Conservation (phyloP, 2,113 vertebrate genomes). For the Recurvirostra avosetta region DNA sequence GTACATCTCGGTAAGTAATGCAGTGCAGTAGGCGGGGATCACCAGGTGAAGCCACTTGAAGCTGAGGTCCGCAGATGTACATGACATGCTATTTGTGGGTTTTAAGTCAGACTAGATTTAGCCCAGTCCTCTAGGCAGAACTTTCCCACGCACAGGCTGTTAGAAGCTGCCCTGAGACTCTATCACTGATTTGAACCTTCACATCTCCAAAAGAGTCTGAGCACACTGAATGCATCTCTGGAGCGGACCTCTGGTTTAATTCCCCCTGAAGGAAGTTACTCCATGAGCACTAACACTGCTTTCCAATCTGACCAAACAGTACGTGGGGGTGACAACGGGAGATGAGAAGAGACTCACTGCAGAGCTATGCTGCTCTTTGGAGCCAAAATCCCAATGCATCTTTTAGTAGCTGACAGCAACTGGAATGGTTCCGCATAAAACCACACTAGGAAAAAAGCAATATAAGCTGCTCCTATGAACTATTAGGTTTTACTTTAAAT, state of each 20-base stretch:
- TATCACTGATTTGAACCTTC: not conserved
- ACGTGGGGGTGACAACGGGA: rapidly evolving
- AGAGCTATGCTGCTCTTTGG: not conserved
- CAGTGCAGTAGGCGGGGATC: not conserved
- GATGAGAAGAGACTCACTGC: not conserved
- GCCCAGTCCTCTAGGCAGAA: not conserved
- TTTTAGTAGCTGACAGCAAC: not conserved
- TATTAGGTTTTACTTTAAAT: not conserved
- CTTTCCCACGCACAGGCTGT: rapidly evolving
- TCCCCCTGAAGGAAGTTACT: not conserved
- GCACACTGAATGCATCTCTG: not conserved
- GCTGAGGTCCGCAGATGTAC: not conserved
- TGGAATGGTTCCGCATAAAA: not conserved
- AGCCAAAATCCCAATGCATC: not conserved
- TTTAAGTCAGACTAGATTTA: not conserved
- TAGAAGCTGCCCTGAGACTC: not conserved
- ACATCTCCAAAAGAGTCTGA: not conserved
- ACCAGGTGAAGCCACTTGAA: not conserved
- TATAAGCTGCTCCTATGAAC: not conserved
- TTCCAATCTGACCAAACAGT: not conserved
- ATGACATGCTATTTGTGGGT: rapidly evolving
- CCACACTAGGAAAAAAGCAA: not conserved
- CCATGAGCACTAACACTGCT: not conserved
- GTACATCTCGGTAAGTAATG: not conserved
- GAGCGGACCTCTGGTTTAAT: not conserved